Evolutionary conservation across 35 echinoderm and acorn worm species (phyloP), one percentile per base, ranked within the genome.

Genomic region (Ophioderma brevispina): DNA sequence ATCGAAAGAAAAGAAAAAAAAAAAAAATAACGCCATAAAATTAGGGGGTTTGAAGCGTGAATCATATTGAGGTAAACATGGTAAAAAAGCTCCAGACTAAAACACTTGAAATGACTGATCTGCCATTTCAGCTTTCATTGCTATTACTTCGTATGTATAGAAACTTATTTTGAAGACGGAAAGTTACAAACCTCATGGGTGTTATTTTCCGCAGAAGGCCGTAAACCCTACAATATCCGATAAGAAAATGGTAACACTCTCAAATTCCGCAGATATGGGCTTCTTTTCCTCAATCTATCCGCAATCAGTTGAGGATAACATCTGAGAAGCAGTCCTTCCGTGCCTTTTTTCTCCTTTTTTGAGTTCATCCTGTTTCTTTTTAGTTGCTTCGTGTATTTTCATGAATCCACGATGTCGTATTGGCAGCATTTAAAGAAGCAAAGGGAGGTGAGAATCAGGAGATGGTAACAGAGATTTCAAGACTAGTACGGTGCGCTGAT

Each of bases 181-280:
- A n/a, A n/a, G n/a, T n/a, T n/a, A n/a, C n/a, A n/a, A n/a, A n/a
- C n/a, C n/a, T n/a, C n/a, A n/a, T n/a, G n/a, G n/a, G n/a, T n/a
- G n/a, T n/a, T n/a, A n/a, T n/a, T n/a, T n/a, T n/a, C n/a, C n/a
- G n/a, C n/a, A n/a, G n/a, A n/a, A n/a, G n/a, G 77, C 39, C 3
- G 91, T 92, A 37, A 92, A 92, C 11, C 84, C 91, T 0, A 92
- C 91, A 1, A 92, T 92, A 52, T 92, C 91, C 0, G 91, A 92
- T 52, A 92, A 92, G 85, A 92, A 92, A 19, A 92, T 88, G 1
- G 91, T 92, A 35, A 88, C 91, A 17, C 78, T 81, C 21, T 92
- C 85, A 76, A 87, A 92, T 37, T 92, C 91, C 25, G 91, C 84
- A 36, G 33, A 31, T 1, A 92, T 85, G 33, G 32, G 85, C 40